Base-by-base conservation (phyloP, 2,113 vertebrate species). In the Gambusia affinis region DNA sequence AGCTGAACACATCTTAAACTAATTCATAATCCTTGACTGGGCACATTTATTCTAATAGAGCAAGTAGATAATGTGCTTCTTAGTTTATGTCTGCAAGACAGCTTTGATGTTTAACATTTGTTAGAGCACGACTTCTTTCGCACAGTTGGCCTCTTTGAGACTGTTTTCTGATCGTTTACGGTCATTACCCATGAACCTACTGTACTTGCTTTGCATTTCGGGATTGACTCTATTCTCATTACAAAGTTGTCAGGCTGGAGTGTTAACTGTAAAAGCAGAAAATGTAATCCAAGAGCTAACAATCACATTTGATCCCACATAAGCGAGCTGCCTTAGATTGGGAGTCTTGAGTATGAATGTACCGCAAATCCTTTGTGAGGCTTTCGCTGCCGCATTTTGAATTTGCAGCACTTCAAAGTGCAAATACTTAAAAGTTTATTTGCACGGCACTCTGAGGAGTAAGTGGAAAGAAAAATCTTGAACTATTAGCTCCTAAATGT, bases 141-240 rank as follows among this genome's bases (percentile, higher is more conserved):
- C 87, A 93, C 92, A 93, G 80, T 78, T 74, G 60, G 85, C 64
- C 88, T 67, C 75, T 85, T 85, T 39, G 70, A 83, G 33, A 85
- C 75, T 11, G 70, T 57, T 71, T 60, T 54, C 39, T 44, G 80
- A 83, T 79, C 78, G 83, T 88, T 92, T 87, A 82, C 80, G 75
- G 76, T 92, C 79, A 84, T 91, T 94, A 94, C 89, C 84, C 83
- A 75, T 73, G 82, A 90, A 81, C 78, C 89, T 81, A 83, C 39
- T 42, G 14, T 42, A 42, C 66, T 70, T 84, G 90, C 61, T 72
- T 64, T 88, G 87, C 73, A 82, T 47, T 47, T 47, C 5, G 14
- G 44, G 44, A 19, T 17, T 19, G 37, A 81, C 83, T 68, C 19
- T 54, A 8, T 22, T 24, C 66, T 78, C 91, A 73, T 87, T 84